Base-by-base conservation (phyloP, 2,888 invertebrate genomes). In the Trimorus sp. region DNA sequence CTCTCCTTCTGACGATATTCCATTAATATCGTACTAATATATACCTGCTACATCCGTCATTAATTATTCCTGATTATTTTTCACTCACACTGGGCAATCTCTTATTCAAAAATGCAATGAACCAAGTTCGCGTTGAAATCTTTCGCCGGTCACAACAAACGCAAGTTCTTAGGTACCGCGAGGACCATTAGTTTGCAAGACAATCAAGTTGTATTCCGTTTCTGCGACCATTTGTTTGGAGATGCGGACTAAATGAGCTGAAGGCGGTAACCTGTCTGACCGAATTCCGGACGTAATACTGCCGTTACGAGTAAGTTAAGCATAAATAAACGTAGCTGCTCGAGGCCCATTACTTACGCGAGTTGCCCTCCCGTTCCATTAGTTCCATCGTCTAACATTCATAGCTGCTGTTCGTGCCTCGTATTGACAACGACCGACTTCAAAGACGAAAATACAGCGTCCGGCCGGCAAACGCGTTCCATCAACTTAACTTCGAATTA, bases 201-300 rank as follows among this genome's bases (percentile, higher is more conserved):
- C 66, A 66, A 75, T 75, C 63, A 66, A 66, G 53, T 68, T 76
- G 76, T 69, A 65, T 66, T 56, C 56, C 37, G 14, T 49, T 65
- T 62, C 59, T 40, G 53, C 48, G 36, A 60, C 48, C 53, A 73
- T 68, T 73, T 73, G 45, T 68, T 69, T 65, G 69, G 51, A 69
- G 69, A 58, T 63, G 45, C 14, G 48, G 8, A 36, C 60, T 68
- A 58, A 79, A 70, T 65, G 79, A 75, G 59, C 56, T 66, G 53
- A 75, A 80, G 59, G 70, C 70, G 70, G 70, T 70, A 79, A 70
- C 65, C 65, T 56, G 80, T 75, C 75, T 66, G 80, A 80, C 80
- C 60, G 48, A 80, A 80, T 80, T 75, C 80, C 56, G 37, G 51
- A 65, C 70, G 59, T 66, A 75, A 75, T 71, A 80, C 80, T 80